Conservation (phyloP, 2,113 vertebrate genomes). For the Aviceda subcristata region DNA sequence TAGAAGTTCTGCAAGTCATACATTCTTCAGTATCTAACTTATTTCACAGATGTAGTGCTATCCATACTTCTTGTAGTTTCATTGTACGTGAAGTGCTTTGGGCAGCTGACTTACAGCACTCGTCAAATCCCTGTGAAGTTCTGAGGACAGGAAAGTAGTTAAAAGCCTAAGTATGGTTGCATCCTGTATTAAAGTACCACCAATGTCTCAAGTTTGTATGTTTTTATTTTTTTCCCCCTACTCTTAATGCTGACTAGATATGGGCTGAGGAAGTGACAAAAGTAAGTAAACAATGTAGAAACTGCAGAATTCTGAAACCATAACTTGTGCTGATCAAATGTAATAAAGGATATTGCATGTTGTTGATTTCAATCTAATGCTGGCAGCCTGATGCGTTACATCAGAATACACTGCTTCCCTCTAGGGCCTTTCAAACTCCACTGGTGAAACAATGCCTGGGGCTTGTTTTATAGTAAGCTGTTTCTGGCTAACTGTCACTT, state of each 20-base stretch:
- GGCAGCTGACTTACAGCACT: neutral
- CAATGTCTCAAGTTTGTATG: constrained; percentile 49
- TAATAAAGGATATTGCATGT: neutral
- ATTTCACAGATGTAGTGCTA: neutral
- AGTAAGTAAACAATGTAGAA: constrained; percentile 87
- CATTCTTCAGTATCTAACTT: neutral
- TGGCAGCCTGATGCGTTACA: neutral
- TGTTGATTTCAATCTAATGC: neutral
- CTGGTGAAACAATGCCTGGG: neutral
- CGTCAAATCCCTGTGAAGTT: neutral
- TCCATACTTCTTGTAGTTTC: neutral
- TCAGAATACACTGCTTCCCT: neutral
- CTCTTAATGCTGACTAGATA: constrained; percentile 90
- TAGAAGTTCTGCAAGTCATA: neutral
- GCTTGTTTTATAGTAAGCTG: neutral
- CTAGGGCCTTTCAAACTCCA: neutral
- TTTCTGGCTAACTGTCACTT: neutral
- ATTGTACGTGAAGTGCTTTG: neutral
- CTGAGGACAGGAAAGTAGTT: neutral
- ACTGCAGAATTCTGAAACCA: constrained; percentile 27
- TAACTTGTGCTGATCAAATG: neutral
- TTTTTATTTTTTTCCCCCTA: constrained; percentile 30
- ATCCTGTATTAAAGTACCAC: neutral
- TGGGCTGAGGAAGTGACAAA: constrained; percentile 93
- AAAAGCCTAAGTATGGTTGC: neutral